Evolutionary conservation across 2,888 invertebrate species (phyloP), one percentile per base, ranked within the genome.

Genomic region (Trichopria drosophilae): DNA sequence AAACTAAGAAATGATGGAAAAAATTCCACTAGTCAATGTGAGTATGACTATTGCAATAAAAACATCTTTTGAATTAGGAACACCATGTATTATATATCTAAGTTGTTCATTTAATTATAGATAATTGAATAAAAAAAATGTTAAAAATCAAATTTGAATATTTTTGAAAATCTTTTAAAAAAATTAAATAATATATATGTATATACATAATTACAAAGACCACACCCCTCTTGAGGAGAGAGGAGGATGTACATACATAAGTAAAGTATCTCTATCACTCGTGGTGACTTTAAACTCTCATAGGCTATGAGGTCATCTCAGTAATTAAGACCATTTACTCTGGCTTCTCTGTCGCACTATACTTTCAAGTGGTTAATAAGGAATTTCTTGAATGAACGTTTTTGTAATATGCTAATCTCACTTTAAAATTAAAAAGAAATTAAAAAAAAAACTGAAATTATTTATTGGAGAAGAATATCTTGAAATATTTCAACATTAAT

Each of bases 301-400:
- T 62, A 66, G 66, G 63, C 62, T 68, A 71, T 73, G 73, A 75
- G 71, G 70, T 75, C 75, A 74, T 72, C 66, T 63, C 62, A 66
- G 68, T 73, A 73, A 75, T 75, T 73, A 74, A 73, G 71, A 68
- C 64, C 66, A 68, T 64, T 72, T 72, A 67, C 65, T 65, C 61
- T 60, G 64, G 55, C 66, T 67, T 66, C 67, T 58, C 57, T 61
- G 55, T 58, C 57, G 55, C 35, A 37, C 39, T 43, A 57, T 40
- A 55, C 50, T 42, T 37, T 44, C 42, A 41, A 42, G 47, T 47
- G 35, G 48, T 40, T 36, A 48, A 57, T 55, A 45, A n/a, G 35
- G 51, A 59, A 58, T 53, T 55, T 41, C 16, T 42, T 22, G 54
- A 61, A 55, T 57, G 46, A 54, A 39, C 51, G 15, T 15, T n/a